Conservation (phyloP, 2,113 vertebrate genomes). For the Seriola aureovittata region DNA sequence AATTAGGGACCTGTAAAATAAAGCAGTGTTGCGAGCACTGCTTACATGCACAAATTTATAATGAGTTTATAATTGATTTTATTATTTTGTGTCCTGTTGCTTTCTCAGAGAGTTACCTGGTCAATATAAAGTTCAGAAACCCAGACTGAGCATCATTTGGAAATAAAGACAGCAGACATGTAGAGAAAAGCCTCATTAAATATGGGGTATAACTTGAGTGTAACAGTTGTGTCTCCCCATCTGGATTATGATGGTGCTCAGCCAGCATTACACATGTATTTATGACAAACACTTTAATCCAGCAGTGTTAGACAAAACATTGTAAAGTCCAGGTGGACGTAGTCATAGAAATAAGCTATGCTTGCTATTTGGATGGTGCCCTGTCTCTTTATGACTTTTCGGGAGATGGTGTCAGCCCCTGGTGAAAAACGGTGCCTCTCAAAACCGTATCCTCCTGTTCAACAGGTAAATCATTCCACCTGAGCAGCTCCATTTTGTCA, state of each 20-base stretch:
- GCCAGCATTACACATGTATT: constrained; percentile 39
- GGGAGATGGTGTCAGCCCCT: constrained; percentile 59
- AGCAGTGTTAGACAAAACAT: constrained; percentile 37
- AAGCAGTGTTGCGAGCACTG: not conserved
- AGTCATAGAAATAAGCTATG: constrained; percentile 66
- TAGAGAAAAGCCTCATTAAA: constrained; percentile 29
- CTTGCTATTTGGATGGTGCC: constrained; percentile 41
- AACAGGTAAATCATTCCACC: constrained; percentile 78
- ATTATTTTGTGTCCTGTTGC: not conserved
- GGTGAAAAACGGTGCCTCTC: constrained; percentile 68
- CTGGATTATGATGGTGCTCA: constrained; percentile 22
- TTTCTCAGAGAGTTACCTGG: not conserved
- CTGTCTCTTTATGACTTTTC: constrained; percentile 68
- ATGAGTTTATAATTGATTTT: no score
- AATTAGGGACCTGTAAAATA: not conserved
- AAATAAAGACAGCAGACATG: constrained; percentile 1
- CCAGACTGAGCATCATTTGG: not conserved
- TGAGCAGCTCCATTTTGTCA: constrained; percentile 65
- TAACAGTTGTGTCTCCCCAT: not conserved
- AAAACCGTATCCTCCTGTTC: constrained; percentile 55
- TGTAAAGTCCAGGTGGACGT: constrained; percentile 30
- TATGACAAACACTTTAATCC: constrained; percentile 58
- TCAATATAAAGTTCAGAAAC: not conserved
- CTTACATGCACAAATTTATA: not conserved
- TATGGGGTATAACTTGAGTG: not conserved